Conservation (phyloP, 2,113 vertebrate species). For the Gymnorhina tibicen region DNA sequence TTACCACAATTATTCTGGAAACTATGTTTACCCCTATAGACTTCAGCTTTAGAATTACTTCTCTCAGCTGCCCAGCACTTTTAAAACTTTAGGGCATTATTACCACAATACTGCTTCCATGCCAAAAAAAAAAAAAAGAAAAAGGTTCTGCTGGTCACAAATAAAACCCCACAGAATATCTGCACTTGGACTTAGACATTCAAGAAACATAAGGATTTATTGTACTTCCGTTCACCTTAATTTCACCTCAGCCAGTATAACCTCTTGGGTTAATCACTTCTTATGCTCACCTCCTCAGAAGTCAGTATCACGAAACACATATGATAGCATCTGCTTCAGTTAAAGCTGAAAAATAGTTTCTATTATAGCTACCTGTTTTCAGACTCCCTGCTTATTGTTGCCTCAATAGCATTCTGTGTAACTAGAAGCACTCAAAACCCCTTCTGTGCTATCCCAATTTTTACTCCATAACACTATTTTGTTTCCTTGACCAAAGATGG, state of each 20-base stretch:
- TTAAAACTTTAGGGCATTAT: background rate
- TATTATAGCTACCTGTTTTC: constrained; percentile 13
- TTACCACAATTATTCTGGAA: background rate
- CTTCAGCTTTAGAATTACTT: background rate
- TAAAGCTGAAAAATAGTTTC: constrained; percentile 43
- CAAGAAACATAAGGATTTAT: background rate
- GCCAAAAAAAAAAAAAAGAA: accelerated
- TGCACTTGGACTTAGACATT: background rate
- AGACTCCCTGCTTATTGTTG: background rate
- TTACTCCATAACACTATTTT: background rate
- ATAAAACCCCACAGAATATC: background rate
- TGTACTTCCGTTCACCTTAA: constrained; percentile 7
- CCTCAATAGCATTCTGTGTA: background rate
- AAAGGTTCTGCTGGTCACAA: background rate
- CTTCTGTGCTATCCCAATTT: background rate
- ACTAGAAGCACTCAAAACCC: background rate
- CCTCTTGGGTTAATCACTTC: constrained; percentile 31
- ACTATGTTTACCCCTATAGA: background rate
- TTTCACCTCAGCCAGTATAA: constrained; percentile 24
- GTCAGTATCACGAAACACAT: background rate
- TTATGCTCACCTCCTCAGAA: background rate
- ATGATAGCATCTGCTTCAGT: background rate
- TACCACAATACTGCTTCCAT: background rate
- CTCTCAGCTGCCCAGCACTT: background rate
- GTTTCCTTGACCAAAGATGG: background rate